A percentile compares a stretch with the other conserved stretches of the same genome.
Conservation (phyloP, 2,888 invertebrate species). For the Drosophila subquinaria region DNA sequence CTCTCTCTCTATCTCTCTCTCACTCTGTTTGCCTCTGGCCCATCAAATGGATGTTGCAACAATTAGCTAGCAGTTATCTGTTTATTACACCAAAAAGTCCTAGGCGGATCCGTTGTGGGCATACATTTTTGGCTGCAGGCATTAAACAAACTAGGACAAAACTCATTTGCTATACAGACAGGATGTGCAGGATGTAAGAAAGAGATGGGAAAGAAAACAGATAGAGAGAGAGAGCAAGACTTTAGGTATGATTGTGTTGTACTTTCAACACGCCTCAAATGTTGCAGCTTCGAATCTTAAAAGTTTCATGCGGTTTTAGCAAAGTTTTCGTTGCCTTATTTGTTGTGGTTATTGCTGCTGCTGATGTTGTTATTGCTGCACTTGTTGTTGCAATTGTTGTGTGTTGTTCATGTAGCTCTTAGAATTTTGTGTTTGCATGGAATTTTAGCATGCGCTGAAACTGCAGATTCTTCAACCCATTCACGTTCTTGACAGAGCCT, state of each 20-base stretch:
- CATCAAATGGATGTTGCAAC: slow-evolving; percentile 53
- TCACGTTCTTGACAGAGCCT: slow-evolving; percentile 44
- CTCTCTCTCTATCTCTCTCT: background rate
- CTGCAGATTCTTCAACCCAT: slow-evolving; percentile 25
- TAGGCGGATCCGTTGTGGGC: slow-evolving; percentile 42
- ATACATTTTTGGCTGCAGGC: slow-evolving; percentile 71
- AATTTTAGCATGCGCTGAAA: slow-evolving; percentile 41
- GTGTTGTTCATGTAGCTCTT: slow-evolving; percentile 50
- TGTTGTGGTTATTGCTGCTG: slow-evolving; percentile 39
- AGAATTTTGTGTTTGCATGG: slow-evolving; percentile 47
- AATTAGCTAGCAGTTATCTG: slow-evolving; percentile 80
- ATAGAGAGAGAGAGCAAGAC: background rate
- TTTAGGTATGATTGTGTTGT: slow-evolving; percentile 20
- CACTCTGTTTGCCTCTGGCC: background rate
- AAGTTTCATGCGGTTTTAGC: slow-evolving; percentile 64
- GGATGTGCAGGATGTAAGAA: slow-evolving; percentile 57
- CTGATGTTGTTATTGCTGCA: slow-evolving; percentile 23
- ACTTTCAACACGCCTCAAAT: slow-evolving; percentile 72
- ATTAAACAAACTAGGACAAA: slow-evolving; percentile 76
- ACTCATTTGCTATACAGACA: slow-evolving; percentile 77
- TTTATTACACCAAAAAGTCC: slow-evolving; percentile 74
- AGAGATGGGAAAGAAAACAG: background rate
- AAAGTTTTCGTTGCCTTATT: slow-evolving; percentile 64
- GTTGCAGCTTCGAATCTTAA: slow-evolving; percentile 78
- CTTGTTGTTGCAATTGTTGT: slow-evolving; percentile 32